Evolutionary conservation across 2,113 vertebrate genomes (phyloP), one percentile per base, ranked within the genome.

Genomic region (Dromas ardeola): DNA sequence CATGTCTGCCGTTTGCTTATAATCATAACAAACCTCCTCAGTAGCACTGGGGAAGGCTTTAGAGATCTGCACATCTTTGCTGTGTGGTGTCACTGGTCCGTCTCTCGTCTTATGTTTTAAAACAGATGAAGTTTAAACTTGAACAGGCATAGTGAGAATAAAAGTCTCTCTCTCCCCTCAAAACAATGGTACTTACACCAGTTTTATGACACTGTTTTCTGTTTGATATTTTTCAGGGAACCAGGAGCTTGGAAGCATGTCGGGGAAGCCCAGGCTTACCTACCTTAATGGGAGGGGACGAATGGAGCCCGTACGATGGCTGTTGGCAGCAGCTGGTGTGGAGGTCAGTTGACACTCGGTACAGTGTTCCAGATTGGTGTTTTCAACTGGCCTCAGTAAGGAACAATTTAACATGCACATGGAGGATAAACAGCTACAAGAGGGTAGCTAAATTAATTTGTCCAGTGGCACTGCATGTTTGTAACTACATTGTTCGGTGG

Each of bases 261-360:
- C 98, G 2, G 97, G 30, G 47, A 99, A 98, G 93, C 98, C 98
- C 80, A 98, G 98, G 27, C 97, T 99, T 36, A 92, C 98, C 79
- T 99, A 99, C 88, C 95, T 98, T 4, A 98, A 99, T 61, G 99
- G 99, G 17, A 98, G 99, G 96, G 99, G 99, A 26, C 98, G 96
- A 55, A 99, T 99, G 99, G 99, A 99, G 95, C 90, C 99, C 4
- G 63, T 99, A 23, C 97, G 99, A n/a, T 99, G 99, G 99, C 97
- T 99, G 32, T 45, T 99, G 83, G 97, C 99, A 4, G 98, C 98
- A n/a, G 98, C 99, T 1, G 98, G 98, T 1, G 98, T 99, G 8
- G 98, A 99, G 98, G 99, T 99, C 69, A 53, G 95, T 83, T 62
- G 29, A 14, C 43, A 7, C 50, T 81, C 5, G 5, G 15, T 56